Evolutionary conservation across 2,888 invertebrate species (phyloP).

Genomic region (Trisateles emortualis): DNA sequence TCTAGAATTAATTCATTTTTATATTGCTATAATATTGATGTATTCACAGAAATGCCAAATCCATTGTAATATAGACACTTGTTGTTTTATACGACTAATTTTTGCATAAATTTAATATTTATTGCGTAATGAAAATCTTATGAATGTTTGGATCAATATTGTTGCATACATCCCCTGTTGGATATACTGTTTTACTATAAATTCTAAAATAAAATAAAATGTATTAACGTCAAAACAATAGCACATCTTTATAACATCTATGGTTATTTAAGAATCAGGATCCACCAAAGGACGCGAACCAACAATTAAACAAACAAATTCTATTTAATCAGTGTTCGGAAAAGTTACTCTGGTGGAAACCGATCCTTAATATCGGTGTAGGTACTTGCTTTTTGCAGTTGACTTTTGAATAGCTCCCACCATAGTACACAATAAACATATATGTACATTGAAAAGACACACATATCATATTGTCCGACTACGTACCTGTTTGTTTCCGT

Average conservation of each 20-base stretch:
- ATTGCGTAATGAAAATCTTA: slow-evolving; percentile 40
- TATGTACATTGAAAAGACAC: slow-evolving; percentile 35
- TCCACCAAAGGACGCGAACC: too few relatives aligned
- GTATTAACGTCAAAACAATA: slow-evolving; percentile 23
- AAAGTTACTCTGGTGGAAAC: too few relatives aligned
- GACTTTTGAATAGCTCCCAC: slow-evolving; percentile 5
- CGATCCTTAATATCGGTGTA: too few relatives aligned
- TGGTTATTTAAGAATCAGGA: too few relatives aligned
- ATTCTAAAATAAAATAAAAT: slow-evolving; percentile 31
- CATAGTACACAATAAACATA: slow-evolving; percentile 17
- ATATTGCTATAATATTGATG: slow-evolving; percentile 40
- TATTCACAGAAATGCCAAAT: slow-evolving; percentile 45
- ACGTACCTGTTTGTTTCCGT: slow-evolving; percentile 44
- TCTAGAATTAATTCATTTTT: slow-evolving; percentile 37
- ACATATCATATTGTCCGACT: slow-evolving; percentile 36
- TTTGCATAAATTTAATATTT: slow-evolving; percentile 34
- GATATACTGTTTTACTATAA: slow-evolving; percentile 33
- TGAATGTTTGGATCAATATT: slow-evolving; percentile 51
- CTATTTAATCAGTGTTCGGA: too few relatives aligned
- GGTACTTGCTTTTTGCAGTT: neutral
- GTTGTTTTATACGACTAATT: slow-evolving; percentile 36
- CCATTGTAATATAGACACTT: slow-evolving; percentile 32
- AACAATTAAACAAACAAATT: too few relatives aligned
- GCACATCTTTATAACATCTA: neutral
- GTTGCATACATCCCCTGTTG: slow-evolving; percentile 45